Base-by-base conservation (phyloP, 2,888 invertebrate species). In the Apamea anceps region DNA sequence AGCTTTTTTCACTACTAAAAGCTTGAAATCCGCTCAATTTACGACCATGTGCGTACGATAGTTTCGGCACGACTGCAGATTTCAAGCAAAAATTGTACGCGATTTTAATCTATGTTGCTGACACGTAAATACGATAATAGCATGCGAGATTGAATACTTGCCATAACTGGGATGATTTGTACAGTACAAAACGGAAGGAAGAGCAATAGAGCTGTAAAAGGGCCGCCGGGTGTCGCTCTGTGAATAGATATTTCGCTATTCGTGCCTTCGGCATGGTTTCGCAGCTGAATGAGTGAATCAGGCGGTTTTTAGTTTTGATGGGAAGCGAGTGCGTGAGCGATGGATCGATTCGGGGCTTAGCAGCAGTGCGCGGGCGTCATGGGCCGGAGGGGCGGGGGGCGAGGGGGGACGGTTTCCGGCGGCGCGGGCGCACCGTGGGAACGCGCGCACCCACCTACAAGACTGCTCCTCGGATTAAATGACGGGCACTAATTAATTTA, bases 401-500 rank as follows among this genome's bases (percentile, higher is more conserved):
- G 91, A 90, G 90, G 89, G 92, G 92, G 92, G 92, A 87, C 91
- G 92, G 93, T 94, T 96, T 96, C 96, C 96, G 96, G 96, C 94
- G 91, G 93, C 94, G 95, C 95, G 92, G 93, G 94, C 95, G 94
- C 95, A 95, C 93, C 97, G 97, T 96, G 96, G 96, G 97, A 96
- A 96, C 96, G 94, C 90, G 89, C 91, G 93, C 95, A 94, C 95
- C 94, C 94, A 95, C 95, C 95, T 95, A 95, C 95, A 90, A 93
- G 92, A 92, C 94, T 91, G 91, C 93, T 95, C 93, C 93, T 94
- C 94, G 93, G 95, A 96, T 95, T 95, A 95, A 95, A 95, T 93
- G 95, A 95, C 95, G 94, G 93, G 91, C 93, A 95, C 96, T 96
- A 96, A 96, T 96, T 96, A 96, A 96, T 96, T 95, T 95, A 93